Percentiles rank a stretch among this genome's conserved stretches.
These are phyloP conservation scores for Gryon sp. DNA, from an alignment of 1,140 invertebrate species.

Conservation along the genomic window DNA sequence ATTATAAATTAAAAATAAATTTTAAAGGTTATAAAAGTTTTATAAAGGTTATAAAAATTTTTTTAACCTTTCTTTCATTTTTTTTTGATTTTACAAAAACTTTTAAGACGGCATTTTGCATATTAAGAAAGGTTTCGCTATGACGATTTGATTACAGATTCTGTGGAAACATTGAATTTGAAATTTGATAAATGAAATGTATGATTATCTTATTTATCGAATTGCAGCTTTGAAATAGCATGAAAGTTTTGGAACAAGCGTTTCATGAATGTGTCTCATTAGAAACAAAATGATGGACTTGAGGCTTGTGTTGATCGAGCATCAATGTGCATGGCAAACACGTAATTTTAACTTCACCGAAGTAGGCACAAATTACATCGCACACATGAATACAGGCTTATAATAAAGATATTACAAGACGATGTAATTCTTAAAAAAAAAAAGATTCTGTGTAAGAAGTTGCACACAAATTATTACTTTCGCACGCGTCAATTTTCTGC, in stretches of 20 bases:
- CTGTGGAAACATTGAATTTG: neutral
- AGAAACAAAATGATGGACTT: conserved; percentile 23
- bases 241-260: conserved; percentile 11
- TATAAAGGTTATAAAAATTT: too few species aligned
- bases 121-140: too few species aligned
- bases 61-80: too few species aligned
- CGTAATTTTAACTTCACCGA: conserved; percentile 39
- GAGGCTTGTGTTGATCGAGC: conserved; percentile 28
- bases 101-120: too few species aligned
- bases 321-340: conserved; percentile 38
- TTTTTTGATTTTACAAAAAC: neutral
- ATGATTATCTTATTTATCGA: conserved; percentile 15
- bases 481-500: conserved; percentile 29
- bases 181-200: conserved; percentile 7
- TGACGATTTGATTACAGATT: neutral
- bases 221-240: neutral
- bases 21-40: too few species aligned
- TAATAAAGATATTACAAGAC: conserved; percentile 54
- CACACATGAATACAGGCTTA: conserved; percentile 46
- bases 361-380: conserved; percentile 48
- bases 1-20: too few species aligned
- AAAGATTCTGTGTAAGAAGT: conserved; percentile 20
- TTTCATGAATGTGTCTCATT: conserved; percentile 34
- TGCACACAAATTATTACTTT: conserved; percentile 1
- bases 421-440: conserved; percentile 5